Evolutionary conservation across 2,797 vertebrate species (phyloP).

Genomic region (Enteromius thamalakanensis): DNA sequence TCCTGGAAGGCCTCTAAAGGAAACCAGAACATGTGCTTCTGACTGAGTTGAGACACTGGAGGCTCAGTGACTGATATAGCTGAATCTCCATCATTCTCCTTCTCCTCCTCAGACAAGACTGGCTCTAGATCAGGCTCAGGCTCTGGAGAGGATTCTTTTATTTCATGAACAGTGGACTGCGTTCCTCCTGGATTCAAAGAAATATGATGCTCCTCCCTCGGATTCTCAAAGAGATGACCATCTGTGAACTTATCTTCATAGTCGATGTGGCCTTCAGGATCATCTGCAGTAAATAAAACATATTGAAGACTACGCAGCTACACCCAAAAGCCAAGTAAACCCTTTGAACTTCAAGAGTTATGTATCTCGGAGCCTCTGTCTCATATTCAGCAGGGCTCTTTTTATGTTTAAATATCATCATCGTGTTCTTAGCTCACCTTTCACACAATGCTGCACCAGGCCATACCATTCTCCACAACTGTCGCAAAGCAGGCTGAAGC

Average conservation of each 20-base stretch:
- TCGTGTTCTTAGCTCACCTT: conserved; percentile 78
- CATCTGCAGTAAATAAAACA: conserved; percentile 74
- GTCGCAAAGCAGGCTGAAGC: conserved; percentile 91
- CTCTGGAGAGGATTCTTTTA: conserved; percentile 54
- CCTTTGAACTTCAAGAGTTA: conserved; percentile 1
- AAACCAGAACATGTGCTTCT: conserved; percentile 91
- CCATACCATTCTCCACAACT: conserved; percentile 97
- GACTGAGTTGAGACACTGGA: conserved; percentile 82
- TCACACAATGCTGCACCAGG: conserved; percentile 87
- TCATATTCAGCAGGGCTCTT: background rate
- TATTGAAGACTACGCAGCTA: background rate
- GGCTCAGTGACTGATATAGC: conserved; percentile 73
- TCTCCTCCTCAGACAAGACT: conserved; percentile 53
- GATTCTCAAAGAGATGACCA: conserved; percentile 67
- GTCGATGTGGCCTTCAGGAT: conserved; percentile 83
- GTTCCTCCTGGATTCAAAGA: conserved; percentile 41
- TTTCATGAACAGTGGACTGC: conserved; percentile 40
- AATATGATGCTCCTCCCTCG: conserved; percentile 38
- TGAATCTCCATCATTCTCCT: conserved; percentile 61
- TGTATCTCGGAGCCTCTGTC: background rate
- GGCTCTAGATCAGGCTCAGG: conserved; percentile 42
- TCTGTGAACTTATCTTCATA: conserved; percentile 91
- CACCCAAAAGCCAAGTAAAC: conserved; percentile 5
- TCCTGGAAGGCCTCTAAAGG: conserved; percentile 83
- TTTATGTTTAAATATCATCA: background rate